Percentiles rank a stretch among this genome's conserved stretches.
These are phyloP conservation scores for Gambusia holbrooki DNA, from an alignment of 2,113 vertebrate species.

Conservation along the genomic window DNA sequence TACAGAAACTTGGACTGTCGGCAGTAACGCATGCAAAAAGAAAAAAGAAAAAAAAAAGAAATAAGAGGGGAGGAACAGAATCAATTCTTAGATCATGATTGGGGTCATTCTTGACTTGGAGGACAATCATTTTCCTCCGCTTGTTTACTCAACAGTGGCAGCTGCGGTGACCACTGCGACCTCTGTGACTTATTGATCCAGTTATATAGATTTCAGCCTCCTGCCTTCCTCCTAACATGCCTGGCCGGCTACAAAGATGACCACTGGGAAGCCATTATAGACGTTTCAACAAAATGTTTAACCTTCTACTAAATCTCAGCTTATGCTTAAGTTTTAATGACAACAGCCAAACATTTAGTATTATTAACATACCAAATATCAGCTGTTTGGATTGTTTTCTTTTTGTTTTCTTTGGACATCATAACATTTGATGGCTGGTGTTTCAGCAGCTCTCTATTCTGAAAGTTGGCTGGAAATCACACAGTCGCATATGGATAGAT, in stretches of 20 bases:
- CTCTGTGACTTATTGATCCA: conserved; percentile 66
- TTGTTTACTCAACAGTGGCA: conserved; percentile 65
- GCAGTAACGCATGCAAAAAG: conserved; percentile 22
- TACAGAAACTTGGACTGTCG: conserved; percentile 7
- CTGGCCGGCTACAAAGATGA: conserved; percentile 64
- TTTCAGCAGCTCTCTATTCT: background rate
- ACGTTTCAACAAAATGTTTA: background rate
- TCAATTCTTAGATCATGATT: conserved; percentile 43
- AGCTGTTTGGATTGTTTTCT: too few relatives aligned
- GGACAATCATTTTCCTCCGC: conserved; percentile 48
- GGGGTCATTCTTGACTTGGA: conserved; percentile 43
- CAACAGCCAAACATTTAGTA: background rate
- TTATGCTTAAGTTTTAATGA: background rate
- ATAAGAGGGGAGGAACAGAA: conserved; percentile 9
- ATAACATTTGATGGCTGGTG: background rate
- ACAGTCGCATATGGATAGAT: too few relatives aligned
- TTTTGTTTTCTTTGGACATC: background rate
- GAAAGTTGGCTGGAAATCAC: too few relatives aligned
- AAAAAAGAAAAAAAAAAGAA: too few relatives aligned
- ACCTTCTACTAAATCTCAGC: background rate
- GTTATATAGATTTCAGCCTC: conserved; percentile 55
- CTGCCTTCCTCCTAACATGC: conserved; percentile 57
- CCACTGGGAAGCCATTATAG: conserved; percentile 57
- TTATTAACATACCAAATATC: too few relatives aligned
- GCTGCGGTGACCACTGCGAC: conserved; percentile 45